A percentile compares a stretch with the other conserved stretches of the same genome.
phyloP scores from a whole-genome alignment of 2,888 invertebrate species.

The Poecilus cupreus region DNA sequence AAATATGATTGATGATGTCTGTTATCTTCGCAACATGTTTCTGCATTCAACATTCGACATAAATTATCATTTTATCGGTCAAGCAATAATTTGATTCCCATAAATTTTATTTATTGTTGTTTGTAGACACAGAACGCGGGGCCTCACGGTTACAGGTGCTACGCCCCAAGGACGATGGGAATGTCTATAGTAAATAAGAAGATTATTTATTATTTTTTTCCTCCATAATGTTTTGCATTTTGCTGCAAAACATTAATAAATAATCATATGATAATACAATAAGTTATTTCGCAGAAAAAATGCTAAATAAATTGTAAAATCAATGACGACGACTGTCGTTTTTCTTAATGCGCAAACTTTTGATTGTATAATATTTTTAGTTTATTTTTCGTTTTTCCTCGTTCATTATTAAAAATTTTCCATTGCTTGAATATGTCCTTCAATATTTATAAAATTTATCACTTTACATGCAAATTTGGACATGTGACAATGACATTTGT shows the following conservation, averaged over 20 bases:
- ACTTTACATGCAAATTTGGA: conserved; percentile 37
- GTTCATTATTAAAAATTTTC: conserved; percentile 36
- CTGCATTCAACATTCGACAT: conserved; percentile 2
- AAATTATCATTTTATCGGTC: conserved; percentile 38
- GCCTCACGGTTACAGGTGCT: neutral
- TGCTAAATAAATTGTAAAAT: neutral
- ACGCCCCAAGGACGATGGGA: neutral
- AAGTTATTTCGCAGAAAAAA: neutral
- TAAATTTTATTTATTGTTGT: neutral
- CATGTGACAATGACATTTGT: conserved; percentile 52
- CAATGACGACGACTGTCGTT: neutral
- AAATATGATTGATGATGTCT: conserved; percentile 5
- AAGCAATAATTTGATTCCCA: neutral
- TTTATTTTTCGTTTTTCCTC: neutral
- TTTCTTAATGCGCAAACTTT: neutral
- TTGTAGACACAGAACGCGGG: neutral
- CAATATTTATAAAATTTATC: conserved; percentile 45
- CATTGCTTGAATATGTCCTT: conserved; percentile 31
- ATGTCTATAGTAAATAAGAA: no score
- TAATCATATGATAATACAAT: neutral
- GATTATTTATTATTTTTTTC: neutral
- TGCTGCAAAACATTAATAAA: neutral
- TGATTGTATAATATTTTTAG: neutral
- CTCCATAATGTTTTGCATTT: neutral
- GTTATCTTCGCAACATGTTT: neutral